Evolutionary conservation across 2,113 vertebrate species (phyloP).

Genomic region (Mastomys natalensis): DNA sequence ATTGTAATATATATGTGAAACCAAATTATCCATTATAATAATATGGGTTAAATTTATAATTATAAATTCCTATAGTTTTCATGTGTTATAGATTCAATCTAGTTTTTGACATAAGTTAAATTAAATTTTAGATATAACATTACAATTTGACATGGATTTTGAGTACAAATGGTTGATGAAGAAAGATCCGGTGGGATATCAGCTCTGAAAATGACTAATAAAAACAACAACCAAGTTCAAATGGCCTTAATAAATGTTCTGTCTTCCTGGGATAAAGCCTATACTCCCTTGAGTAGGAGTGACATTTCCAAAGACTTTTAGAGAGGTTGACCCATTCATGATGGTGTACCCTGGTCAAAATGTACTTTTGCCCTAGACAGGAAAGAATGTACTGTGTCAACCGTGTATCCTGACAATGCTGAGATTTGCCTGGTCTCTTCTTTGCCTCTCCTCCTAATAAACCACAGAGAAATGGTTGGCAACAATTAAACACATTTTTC

Average conservation of each 20-base stretch:
- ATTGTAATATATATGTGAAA: neutral
- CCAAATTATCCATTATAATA: neutral
- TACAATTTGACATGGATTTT: neutral
- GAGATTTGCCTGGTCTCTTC: neutral
- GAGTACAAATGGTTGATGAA: neutral
- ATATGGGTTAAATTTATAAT: neutral
- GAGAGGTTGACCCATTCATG: neutral
- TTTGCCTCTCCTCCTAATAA: neutral
- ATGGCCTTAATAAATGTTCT: neutral
- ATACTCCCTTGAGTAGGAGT: neutral
- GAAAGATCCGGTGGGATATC: neutral
- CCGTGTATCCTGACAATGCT: too few relatives aligned
- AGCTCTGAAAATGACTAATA: neutral
- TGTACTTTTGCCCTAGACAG: neutral
- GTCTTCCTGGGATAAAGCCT: rapidly evolving
- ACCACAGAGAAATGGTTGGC: neutral
- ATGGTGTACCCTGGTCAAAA: neutral
- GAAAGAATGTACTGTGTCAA: neutral
- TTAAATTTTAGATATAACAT: neutral
- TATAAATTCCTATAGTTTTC: neutral
- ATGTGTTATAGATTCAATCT: neutral
- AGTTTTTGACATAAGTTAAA: neutral
- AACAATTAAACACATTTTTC: neutral
- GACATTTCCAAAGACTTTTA: neutral
- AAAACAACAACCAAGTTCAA: neutral